Percentiles rank a stretch among this genome's conserved stretches.
phyloP scores from a whole-genome alignment of 2,113 vertebrate genomes.

The Oncorhynchus tshawytscha region DNA sequence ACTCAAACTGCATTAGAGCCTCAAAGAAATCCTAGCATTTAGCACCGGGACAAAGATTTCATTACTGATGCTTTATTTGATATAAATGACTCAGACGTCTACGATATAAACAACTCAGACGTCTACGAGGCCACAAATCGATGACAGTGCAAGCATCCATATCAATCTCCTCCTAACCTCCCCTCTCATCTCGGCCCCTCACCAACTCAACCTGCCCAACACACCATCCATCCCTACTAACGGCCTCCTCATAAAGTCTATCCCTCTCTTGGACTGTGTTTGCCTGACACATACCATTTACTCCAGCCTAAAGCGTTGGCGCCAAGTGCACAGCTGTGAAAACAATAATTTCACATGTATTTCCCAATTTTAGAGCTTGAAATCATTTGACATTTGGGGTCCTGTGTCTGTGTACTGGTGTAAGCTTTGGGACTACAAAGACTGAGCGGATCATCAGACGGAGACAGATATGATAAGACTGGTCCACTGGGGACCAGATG shows the following conservation, averaged over 20 bases:
- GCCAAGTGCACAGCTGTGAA: constrained; percentile 54
- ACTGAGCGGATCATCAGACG: background rate
- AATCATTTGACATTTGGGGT: constrained; percentile 18
- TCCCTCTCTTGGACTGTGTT: constrained; percentile 8
- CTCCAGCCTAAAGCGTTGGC: constrained; percentile 6
- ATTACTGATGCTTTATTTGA: constrained; percentile 57
- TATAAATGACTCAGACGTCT: constrained; percentile 48
- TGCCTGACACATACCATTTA: constrained; percentile 16
- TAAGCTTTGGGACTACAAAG: background rate
- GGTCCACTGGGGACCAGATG: background rate
- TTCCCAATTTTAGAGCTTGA: constrained; percentile 20
- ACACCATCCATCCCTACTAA: background rate
- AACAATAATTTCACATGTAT: constrained; percentile 40
- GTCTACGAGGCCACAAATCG: constrained; percentile 54
- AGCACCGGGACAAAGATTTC: constrained; percentile 48
- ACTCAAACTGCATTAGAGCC: constrained; percentile 25
- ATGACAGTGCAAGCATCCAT: constrained; percentile 45
- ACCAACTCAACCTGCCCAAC: background rate
- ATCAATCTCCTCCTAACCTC: constrained; percentile 50
- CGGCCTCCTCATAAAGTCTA: background rate
- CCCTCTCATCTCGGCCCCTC: constrained; percentile 12
- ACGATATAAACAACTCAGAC: constrained; percentile 41
- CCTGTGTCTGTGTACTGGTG: background rate
- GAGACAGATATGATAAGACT: constrained; percentile 17
- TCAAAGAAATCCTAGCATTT: constrained; percentile 31